Percentiles rank a stretch among this genome's conserved stretches.
These are phyloP conservation scores for Chrysomallon squamiferum DNA, from an alignment of 1,140 invertebrate species.

Conservation along the genomic window DNA sequence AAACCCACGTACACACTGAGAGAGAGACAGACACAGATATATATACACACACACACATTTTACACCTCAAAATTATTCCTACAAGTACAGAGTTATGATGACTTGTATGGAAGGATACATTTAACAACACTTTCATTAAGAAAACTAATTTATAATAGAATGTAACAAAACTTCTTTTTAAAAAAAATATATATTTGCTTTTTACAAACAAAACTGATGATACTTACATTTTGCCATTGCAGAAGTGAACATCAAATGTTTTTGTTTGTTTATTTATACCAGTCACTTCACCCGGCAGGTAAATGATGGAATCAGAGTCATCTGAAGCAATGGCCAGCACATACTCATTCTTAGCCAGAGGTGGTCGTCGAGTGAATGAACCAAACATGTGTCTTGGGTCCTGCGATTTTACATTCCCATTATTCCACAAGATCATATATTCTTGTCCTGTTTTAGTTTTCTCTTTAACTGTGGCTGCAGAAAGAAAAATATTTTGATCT, in stretches of 20 bases:
- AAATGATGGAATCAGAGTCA: background rate
- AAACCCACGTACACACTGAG: too few relatives aligned
- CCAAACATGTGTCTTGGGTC: constrained; percentile 1
- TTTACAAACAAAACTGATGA: too few relatives aligned
- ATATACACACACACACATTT: too few relatives aligned
- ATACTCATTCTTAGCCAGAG: background rate
- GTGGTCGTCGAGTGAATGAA: background rate
- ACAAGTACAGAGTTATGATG: too few relatives aligned
- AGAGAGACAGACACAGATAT: too few relatives aligned
- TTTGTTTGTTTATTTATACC: background rate
- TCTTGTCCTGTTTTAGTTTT: background rate
- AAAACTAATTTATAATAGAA: too few relatives aligned
- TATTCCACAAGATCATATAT: background rate
- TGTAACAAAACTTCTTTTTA: too few relatives aligned
- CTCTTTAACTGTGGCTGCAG: background rate
- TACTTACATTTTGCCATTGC: constrained; percentile 1
- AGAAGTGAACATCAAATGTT: background rate
- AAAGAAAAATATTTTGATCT: background rate
- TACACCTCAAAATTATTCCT: too few relatives aligned
- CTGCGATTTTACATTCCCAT: background rate
- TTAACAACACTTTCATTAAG: too few relatives aligned
- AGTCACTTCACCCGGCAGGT: background rate
- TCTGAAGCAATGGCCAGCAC: background rate
- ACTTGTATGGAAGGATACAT: too few relatives aligned
- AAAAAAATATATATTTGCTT: too few relatives aligned